Evolutionary conservation across 2,888 invertebrate genomes (phyloP).

Genomic region (Xiphydria camelus): DNA sequence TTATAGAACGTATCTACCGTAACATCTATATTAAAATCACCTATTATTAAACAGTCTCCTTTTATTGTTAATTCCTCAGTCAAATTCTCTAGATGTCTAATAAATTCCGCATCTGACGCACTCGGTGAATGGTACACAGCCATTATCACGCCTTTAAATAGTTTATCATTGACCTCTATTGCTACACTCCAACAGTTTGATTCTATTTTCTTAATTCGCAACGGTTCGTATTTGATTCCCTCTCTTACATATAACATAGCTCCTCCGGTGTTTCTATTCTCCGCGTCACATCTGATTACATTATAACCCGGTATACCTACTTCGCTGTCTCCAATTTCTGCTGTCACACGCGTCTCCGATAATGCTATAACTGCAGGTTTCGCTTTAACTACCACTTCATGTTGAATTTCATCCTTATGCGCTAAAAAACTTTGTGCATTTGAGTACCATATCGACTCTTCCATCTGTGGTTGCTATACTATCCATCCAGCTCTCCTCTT

Average conservation of each 20-base stretch:
- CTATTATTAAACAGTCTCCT: too few relatives aligned
- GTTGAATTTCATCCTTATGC: slow-evolving; percentile 22
- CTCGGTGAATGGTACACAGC: slow-evolving; percentile 19
- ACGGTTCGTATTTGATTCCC: slow-evolving; percentile 2
- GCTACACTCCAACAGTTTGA: slow-evolving; percentile 12
- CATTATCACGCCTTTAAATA: slow-evolving; percentile 17
- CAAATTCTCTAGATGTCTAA: too few relatives aligned
- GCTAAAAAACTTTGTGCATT: slow-evolving; percentile 11
- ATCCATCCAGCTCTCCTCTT: slow-evolving; percentile 11
- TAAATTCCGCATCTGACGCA: slow-evolving; percentile 20
- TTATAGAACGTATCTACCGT: too few relatives aligned
- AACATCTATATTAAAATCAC: too few relatives aligned
- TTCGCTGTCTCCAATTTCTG: slow-evolving; percentile 13
- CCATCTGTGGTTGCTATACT: slow-evolving; percentile 18
- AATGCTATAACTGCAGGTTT: slow-evolving; percentile 14
- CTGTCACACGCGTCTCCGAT: slow-evolving; percentile 13
- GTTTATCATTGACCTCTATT: slow-evolving; percentile 12
- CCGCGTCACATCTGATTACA: slow-evolving; percentile 11
- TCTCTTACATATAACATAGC: slow-evolving; percentile 4
- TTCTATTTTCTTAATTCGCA: slow-evolving; percentile 4
- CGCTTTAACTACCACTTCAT: slow-evolving; percentile 4
- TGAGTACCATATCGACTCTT: slow-evolving; percentile 8
- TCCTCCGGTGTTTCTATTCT: slow-evolving; percentile 8
- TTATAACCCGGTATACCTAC: slow-evolving; percentile 13
- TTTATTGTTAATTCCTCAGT: too few relatives aligned